Evolutionary conservation across 2,888 invertebrate species (phyloP).

Genomic region (Amiota mariae): DNA sequence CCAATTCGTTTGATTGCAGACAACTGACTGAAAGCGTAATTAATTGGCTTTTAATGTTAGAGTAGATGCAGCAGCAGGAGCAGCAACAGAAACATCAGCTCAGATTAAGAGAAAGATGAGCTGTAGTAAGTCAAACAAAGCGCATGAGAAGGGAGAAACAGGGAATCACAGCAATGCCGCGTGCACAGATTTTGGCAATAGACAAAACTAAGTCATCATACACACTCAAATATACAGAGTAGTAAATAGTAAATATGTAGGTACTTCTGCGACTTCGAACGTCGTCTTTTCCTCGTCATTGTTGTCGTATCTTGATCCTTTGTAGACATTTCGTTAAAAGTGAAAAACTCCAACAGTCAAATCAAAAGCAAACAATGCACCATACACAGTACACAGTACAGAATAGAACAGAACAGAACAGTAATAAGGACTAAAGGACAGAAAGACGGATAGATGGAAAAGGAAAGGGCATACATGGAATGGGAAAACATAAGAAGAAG

Average conservation of each 20-base stretch:
- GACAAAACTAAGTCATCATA: slow-evolving; percentile 41
- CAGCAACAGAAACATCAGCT: slow-evolving; percentile 20
- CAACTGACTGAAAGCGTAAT: slow-evolving; percentile 47
- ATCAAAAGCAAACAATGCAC: slow-evolving; percentile 67
- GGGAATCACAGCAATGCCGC: slow-evolving; percentile 54
- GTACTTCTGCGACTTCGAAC: too few species aligned
- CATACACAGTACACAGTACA: slow-evolving; percentile 32
- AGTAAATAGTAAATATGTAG: not conserved
- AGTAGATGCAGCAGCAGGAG: slow-evolving; percentile 27
- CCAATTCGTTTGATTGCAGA: slow-evolving; percentile 27
- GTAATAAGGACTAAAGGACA: not conserved
- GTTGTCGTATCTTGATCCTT: slow-evolving; percentile 58
- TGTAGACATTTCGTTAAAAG: slow-evolving; percentile 69
- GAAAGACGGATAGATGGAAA: not conserved
- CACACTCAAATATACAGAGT: slow-evolving; percentile 30
- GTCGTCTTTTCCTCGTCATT: not conserved
- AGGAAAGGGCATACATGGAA: not conserved
- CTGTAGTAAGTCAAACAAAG: slow-evolving; percentile 62
- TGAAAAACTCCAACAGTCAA: slow-evolving; percentile 64
- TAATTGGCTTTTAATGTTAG: slow-evolving; percentile 65
- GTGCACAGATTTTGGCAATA: slow-evolving; percentile 39
- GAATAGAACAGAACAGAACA: not conserved
- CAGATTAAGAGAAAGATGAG: not conserved
- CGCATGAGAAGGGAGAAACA: slow-evolving; percentile 54
- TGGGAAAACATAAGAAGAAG: not conserved